Evolutionary conservation across 2,888 invertebrate genomes (phyloP), one percentile per base, ranked within the genome.

Genomic region (Erynnis tages): DNA sequence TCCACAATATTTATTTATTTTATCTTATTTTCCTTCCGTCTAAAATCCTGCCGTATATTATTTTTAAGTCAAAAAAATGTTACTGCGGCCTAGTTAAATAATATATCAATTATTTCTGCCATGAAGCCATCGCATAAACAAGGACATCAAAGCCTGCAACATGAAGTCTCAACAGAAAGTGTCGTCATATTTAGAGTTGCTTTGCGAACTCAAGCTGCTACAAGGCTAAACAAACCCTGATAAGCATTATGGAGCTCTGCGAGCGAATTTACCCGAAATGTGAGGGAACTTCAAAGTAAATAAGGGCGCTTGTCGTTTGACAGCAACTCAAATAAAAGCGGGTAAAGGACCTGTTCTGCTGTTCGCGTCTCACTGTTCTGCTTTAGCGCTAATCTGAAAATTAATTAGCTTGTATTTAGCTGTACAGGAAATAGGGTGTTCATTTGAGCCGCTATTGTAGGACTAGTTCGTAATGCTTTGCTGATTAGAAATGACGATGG

Each of bases 291-390:
- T 10, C 38, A 38, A 29, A 38, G 47, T 35, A 25, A 43, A 46
- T 38, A 30, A 40, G 23, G 29, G 37, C 34, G 48, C 37, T 38
- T 38, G 47, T 48, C 47, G 38, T 48, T 43, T 37, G 35, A 35
- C 53, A 53, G 17, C 1, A 53, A 53, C 52, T 32, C 52, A 53
- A 53, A 53, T 73, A 73, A 70, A 69, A 62, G 14, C 8, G 16
- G 8, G 34, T 23, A 37, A 11, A 37, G 46, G 46, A 47, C 13
- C 10, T 19, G 16, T 43, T 43, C 13, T 10, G 29, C 27, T 29
- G 29, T 43, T 21, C 7, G 41, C 41, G 29, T 16, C 8, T 16
- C 8, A 16, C 40, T 14, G 40, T 27, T 40, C 19, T 6, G 38
- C 23, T 8, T 21, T 13, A 14, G 38, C 3, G 23, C 13, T 38